phyloP scores from a whole-genome alignment of 2,797 vertebrate species.

The Hoplostethus mediterraneus region DNA sequence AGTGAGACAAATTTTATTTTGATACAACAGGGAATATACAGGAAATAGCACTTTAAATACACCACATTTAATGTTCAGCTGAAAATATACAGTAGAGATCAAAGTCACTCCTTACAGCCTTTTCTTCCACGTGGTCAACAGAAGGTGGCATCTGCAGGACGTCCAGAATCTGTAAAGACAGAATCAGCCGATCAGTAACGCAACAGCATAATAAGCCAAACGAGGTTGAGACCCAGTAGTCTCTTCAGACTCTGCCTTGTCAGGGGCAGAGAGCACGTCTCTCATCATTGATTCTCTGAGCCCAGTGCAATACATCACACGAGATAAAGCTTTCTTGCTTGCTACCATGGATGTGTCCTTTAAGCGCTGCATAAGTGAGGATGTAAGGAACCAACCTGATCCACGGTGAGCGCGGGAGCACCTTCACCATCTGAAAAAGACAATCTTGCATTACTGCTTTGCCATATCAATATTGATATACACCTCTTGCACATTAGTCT shows the following conservation, averaged over 20 bases:
- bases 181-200: background rate
- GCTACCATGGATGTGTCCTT: background rate
- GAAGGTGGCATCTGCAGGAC: background rate
- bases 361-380: background rate
- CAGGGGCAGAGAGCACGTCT: constrained; percentile 78
- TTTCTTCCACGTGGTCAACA: background rate
- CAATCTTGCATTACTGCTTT: background rate
- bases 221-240: background rate
- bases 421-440: background rate
- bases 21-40: too few relatives aligned
- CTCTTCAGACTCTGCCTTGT: constrained; percentile 83
- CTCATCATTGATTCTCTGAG: constrained; percentile 71
- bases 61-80: too few relatives aligned
- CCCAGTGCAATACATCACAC: constrained; percentile 85
- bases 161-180: constrained; percentile 34
- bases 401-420: background rate
- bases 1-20: too few relatives aligned
- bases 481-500: background rate
- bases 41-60: too few relatives aligned
- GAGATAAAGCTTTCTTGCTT: constrained; percentile 24
- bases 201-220: background rate
- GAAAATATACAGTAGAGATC: too few relatives aligned
- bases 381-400: background rate
- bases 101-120: background rate
- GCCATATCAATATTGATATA: background rate